Evolutionary conservation across 2,888 invertebrate species (phyloP), one percentile per base, ranked within the genome.

Genomic region (Glomeris marginata): DNA sequence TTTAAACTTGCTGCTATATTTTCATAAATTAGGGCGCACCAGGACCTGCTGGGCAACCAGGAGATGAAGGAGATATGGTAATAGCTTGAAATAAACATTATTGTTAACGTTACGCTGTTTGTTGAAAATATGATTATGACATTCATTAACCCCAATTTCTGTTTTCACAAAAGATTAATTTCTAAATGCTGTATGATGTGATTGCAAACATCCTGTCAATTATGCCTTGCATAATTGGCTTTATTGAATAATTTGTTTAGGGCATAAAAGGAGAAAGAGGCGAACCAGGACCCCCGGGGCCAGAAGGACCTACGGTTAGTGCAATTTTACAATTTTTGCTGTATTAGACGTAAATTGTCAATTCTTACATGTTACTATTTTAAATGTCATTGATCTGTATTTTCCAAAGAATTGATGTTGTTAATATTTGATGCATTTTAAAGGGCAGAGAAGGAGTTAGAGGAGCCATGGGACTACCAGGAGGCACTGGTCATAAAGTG

Each of bases 401-500:
- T n/a, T n/a, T n/a, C n/a, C n/a, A n/a, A n/a, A n/a, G n/a, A n/a
- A n/a, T n/a, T n/a, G n/a, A n/a, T 28, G 28, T 28, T 28, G 3
- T 3, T 28, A 51, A 35, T 35, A 28, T n/a, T 41, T 21, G 15
- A n/a, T 18, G 4, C 28, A 6, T 46, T 47, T 51, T 51, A 36
- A 45, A 64, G 63, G 66, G 65, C 2, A 53, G 58, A 11, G 53
- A 58, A 36, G 72, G 72, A 45, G 62, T 63, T 54, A 62, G 63
- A 13, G 72, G 72, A n/a, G 49, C 58, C 49, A 60, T 65, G 34
- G 70, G 72, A 47, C 45, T 64, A 35, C 56, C 62, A 43, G 71
- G 72, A 18, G 64, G 64, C 57, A 56, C 64, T 35, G 72, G 72
- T 13, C 28, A 28, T 28, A 28, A 28, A 28, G 28, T 28, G 28